A percentile compares a stretch with the other conserved stretches of the same genome.
These are phyloP conservation scores for Alethe castanea DNA, from an alignment of 2,113 vertebrate species.

Conservation along the genomic window DNA sequence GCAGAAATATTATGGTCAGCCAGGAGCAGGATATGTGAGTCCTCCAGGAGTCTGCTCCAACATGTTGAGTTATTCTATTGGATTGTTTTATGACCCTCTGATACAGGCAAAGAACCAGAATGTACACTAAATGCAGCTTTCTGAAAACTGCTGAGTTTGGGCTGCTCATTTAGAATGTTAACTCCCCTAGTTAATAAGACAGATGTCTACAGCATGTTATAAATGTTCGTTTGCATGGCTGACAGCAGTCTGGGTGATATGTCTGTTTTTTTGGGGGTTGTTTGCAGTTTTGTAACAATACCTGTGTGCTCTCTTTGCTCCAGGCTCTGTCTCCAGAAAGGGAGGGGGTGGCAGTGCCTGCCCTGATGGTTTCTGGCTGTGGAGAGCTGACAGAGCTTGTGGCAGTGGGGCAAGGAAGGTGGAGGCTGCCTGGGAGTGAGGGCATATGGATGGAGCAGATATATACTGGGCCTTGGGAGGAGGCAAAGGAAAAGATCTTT, in stretches of 20 bases:
- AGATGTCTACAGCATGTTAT: fast-evolving
- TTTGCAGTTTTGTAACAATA: background rate
- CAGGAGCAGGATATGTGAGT: background rate
- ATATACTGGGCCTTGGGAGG: background rate
- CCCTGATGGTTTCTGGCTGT: fast-evolving
- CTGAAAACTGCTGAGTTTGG: background rate
- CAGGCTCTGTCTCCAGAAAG: background rate
- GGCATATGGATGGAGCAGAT: background rate
- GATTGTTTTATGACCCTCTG: background rate
- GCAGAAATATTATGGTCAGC: slow-evolving; percentile 6
- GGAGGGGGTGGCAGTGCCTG: background rate
- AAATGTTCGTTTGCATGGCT: background rate
- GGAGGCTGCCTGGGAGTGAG: background rate
- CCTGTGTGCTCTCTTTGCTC: background rate
- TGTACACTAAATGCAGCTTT: background rate
- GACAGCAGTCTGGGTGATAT: fast-evolving
- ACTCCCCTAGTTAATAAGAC: background rate
- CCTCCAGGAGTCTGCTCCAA: background rate
- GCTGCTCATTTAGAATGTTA: background rate
- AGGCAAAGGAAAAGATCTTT: background rate
- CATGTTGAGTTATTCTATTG: background rate
- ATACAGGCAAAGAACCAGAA: background rate
- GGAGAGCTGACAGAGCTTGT: background rate
- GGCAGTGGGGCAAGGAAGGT: background rate
- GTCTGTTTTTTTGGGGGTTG: background rate